Evolutionary conservation across 2,888 invertebrate genomes (phyloP).

Genomic region (Ferrisia virgata): DNA sequence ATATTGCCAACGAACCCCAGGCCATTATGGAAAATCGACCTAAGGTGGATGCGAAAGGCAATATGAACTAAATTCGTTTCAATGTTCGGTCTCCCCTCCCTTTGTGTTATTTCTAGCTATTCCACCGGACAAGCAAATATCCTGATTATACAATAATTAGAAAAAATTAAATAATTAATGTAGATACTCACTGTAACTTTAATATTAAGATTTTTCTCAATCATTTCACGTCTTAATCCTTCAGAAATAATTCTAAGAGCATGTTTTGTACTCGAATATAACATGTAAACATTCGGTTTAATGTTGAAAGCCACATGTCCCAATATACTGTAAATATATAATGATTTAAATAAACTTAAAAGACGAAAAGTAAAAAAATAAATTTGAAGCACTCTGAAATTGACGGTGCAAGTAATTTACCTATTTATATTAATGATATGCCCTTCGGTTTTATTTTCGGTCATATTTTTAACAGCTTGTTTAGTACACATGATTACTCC

Average conservation of each 20-base stretch:
- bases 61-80: no score
- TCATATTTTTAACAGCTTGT: conserved; percentile 44
- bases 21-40: no score
- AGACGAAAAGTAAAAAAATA: not conserved
- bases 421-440: conserved; percentile 46
- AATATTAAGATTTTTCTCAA: not conserved
- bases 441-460: conserved; percentile 38
- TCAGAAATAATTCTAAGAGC: not conserved
- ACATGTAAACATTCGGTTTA: not conserved
- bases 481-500: conserved; percentile 31
- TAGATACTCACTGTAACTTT: conserved; percentile 2
- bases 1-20: no score
- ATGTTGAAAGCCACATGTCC: not conserved
- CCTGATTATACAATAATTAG: no score
- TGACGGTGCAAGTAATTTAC: not conserved
- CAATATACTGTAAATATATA: not conserved
- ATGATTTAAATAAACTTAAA: not conserved
- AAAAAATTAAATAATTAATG: not conserved
- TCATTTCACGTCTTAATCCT: not conserved
- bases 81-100: no score
- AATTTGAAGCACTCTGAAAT: not conserved
- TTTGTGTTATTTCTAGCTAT: no score
- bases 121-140: no score
- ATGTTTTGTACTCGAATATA: not conserved
- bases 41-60: no score